Evolutionary conservation across 1,140 invertebrate genomes (phyloP), one percentile per base, ranked within the genome.

Genomic region (Drosophila leontia): DNA sequence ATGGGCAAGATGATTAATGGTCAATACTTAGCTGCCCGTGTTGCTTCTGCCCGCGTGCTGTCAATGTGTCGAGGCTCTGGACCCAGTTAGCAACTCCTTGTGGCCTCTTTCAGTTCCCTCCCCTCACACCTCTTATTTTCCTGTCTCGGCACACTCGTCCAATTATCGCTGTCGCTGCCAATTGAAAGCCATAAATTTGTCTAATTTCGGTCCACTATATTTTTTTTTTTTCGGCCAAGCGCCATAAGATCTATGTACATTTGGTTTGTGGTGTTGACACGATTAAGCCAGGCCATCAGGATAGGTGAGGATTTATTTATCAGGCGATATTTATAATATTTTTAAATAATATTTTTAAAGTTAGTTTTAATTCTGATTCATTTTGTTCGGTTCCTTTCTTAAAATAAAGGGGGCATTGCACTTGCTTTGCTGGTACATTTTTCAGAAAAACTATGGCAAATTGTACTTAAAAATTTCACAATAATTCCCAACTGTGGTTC

Each of bases 111-210:
- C 5, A 34, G 17, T 42, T n/a, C 13, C n/a, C 13, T 11, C 9
- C 12, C 4, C n/a, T 23, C 37, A n/a, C 39, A 35, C n/a, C 39
- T 17, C 34, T 15, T 23, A 11, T 7, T 26, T n/a, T 60, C 37
- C 62, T 35, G 57, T 41, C 37, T 39, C 45, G 71, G 39, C 71
- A 75, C 75, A 75, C 72, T 45, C 64, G 44, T 57, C 69, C 80
- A 82, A 82, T 82, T 82, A 82, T 75, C 64, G 80, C 80, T 69
- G 80, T 80, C 80, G 79, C 65, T 82, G 76, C 63, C 80, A 82
- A 77, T 84, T 84, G 76, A 84, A 82, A 82, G 80, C 80, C 76
- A 80, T 84, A 84, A 75, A 82, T 82, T 84, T 79, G 37, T 79
- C 55, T 26, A 26, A 42, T 57, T n/a, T 57, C 12, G 23, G 15